phyloP scores from a whole-genome alignment of 2,888 invertebrate genomes.

The Nephrotoma appendiculata region DNA sequence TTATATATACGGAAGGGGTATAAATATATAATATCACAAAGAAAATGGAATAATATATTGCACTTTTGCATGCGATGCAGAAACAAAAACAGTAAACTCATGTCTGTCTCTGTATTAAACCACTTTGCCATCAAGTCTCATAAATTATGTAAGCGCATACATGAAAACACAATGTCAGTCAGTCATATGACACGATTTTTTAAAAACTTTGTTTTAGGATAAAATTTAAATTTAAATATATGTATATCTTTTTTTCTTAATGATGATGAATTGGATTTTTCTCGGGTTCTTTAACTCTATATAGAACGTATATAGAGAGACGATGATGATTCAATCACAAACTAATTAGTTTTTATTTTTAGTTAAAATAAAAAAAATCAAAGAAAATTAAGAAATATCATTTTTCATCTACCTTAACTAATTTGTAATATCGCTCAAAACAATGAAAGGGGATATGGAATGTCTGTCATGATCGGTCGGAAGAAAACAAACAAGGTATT shows the following conservation, averaged over 20 bases:
- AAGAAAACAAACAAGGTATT: not conserved
- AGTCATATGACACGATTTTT: not conserved
- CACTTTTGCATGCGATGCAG: not conserved
- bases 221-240: not conserved
- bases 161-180: not conserved
- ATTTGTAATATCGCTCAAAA: not conserved
- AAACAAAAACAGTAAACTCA: not conserved
- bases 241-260: not conserved
- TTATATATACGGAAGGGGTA: not conserved
- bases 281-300: not conserved
- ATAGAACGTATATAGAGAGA: not conserved
- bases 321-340: not conserved
- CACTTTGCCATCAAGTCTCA: not conserved
- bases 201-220: not conserved
- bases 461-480: not conserved
- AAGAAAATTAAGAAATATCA: not conserved
- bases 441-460: not conserved
- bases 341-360: not conserved
- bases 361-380: not conserved
- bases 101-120: not conserved
- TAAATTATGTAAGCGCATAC: not conserved
- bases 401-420: not conserved
- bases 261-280: not conserved
- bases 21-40: not conserved
- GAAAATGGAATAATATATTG: not conserved